These are phyloP conservation scores for Nannospalax galili DNA, from an alignment of 2,113 vertebrate genomes.

Conservation along the genomic window DNA sequence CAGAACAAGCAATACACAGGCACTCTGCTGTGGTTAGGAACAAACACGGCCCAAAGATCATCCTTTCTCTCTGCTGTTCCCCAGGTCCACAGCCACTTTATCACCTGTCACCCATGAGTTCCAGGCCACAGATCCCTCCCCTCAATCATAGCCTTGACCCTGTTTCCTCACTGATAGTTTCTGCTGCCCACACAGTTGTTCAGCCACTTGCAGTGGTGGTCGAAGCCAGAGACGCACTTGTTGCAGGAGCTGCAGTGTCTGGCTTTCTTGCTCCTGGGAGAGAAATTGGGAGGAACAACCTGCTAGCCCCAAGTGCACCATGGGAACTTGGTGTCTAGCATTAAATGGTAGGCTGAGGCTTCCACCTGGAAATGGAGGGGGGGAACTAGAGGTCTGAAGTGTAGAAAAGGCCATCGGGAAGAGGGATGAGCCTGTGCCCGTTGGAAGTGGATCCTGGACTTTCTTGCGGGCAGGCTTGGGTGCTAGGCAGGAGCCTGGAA, in stretches of 20 bases:
- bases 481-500: neutral
- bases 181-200: constrained; percentile 90
- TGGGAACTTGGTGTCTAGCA: neutral
- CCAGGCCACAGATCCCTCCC: neutral
- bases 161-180: constrained; percentile 87
- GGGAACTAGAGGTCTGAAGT: no score
- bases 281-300: neutral
- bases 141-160: neutral
- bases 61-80: neutral
- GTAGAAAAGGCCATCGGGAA: neutral
- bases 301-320: neutral
- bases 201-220: constrained; percentile 92
- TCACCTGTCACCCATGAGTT: neutral
- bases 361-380: neutral
- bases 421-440: neutral
- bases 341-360: no score
- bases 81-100: no score
- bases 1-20: neutral
- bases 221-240: constrained; percentile 89
- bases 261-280: constrained; percentile 84
- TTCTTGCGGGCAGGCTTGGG: neutral
- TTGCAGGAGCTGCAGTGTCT: constrained; percentile 91
- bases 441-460: neutral
- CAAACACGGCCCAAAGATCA: neutral
- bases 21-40: neutral